These are phyloP conservation scores for Cavia porcellus DNA, from an alignment of 2,113 vertebrate genomes.

Conservation along the genomic window DNA sequence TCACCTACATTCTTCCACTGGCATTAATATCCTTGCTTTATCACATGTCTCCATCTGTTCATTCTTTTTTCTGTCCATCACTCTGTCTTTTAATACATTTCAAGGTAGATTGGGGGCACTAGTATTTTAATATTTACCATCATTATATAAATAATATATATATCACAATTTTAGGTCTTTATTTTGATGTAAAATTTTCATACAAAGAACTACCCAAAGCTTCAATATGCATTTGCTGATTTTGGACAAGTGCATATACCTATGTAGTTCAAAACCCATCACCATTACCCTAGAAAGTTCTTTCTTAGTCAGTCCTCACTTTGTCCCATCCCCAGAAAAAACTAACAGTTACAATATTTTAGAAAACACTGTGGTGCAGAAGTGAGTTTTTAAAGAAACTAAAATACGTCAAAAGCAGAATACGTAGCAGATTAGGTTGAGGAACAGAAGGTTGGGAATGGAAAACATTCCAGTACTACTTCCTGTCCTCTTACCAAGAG, in stretches of 20 bases:
- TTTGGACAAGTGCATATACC: not conserved
- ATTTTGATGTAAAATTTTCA: constrained; percentile 40
- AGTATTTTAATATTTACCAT: not conserved
- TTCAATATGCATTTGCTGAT: not conserved
- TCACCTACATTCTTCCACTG: not conserved
- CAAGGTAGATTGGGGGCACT: constrained; percentile 32
- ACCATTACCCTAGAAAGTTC: constrained; percentile 12
- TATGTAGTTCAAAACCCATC: not conserved
- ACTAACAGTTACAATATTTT: constrained; percentile 18
- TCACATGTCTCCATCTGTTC: not conserved
- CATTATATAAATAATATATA: not conserved
- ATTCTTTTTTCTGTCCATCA: not conserved
- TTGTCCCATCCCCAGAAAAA: not conserved
- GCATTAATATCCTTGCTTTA: not conserved
- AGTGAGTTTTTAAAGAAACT: not conserved
- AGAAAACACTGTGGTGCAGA: constrained; percentile 6
- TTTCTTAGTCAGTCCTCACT: not conserved
- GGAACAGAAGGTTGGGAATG: not conserved
- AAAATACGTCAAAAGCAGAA: not conserved
- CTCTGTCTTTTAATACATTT: not conserved
- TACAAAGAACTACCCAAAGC: not conserved
- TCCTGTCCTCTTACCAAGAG: not conserved
- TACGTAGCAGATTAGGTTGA: not conserved
- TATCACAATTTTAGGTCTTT: constrained; percentile 13
- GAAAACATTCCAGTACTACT: not conserved